These are phyloP conservation scores for Hemithea aestivaria DNA, from an alignment of 2,888 invertebrate genomes.

Conservation along the genomic window DNA sequence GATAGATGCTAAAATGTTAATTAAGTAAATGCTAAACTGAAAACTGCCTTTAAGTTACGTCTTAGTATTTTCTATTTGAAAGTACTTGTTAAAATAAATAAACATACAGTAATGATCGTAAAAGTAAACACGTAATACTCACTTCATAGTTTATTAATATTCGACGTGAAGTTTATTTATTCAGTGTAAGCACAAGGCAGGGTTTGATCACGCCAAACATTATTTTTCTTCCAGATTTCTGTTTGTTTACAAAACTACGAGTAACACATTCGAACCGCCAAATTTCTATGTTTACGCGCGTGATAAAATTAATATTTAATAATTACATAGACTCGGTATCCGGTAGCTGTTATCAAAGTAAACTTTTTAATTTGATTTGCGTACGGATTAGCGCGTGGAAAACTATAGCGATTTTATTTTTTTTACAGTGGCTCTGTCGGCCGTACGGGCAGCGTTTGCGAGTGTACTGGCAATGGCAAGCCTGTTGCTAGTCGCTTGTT, in stretches of 20 bases:
- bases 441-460: conserved; percentile 20
- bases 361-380: conserved; percentile 23
- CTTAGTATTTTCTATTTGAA: no score
- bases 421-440: not conserved
- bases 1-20: no score
- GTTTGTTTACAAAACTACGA: conserved; percentile 34
- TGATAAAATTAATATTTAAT: conserved; percentile 43
- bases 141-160: conserved; percentile 8
- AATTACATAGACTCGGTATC: conserved; percentile 43
- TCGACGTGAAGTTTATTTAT: conserved; percentile 13
- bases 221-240: conserved; percentile 24
- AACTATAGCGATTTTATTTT: conserved; percentile 7
- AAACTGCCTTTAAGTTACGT: no score
- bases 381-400: conserved; percentile 17
- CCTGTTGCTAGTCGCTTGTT: conserved; percentile 24
- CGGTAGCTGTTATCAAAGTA: conserved; percentile 37
- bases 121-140: conserved; percentile 6
- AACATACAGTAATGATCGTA: not conserved
- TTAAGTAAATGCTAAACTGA: no score
- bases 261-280: conserved; percentile 38
- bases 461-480: conserved; percentile 11
- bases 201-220: conserved; percentile 21
- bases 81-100: no score
- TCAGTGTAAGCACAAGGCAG: conserved; percentile 18
- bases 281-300: conserved; percentile 46